Percentiles rank a stretch among this genome's conserved stretches.
Evolutionary conservation across 2,888 invertebrate genomes (phyloP).

Genomic region (Mesorhabditis spiculigera): DNA sequence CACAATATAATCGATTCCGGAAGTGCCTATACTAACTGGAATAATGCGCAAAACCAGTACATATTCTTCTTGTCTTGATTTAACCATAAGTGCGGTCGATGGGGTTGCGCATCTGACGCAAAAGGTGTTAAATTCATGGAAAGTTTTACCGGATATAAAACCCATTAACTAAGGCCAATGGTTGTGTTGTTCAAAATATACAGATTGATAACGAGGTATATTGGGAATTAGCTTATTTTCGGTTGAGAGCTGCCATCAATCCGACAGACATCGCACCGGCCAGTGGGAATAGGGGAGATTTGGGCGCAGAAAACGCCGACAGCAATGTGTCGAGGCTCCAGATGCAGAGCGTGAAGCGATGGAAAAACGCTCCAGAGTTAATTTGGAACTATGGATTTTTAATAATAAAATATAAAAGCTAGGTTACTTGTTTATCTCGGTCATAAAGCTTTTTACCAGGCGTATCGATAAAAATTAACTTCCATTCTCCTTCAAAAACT

Average conservation of each 20-base stretch:
- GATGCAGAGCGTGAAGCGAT: not conserved
- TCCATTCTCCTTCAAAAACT: too few species aligned
- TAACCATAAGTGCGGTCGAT: not conserved
- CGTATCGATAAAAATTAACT: too few species aligned
- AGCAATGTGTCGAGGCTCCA: not conserved
- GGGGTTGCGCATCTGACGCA: not conserved
- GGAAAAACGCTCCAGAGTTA: too few species aligned
- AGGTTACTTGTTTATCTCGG: too few species aligned
- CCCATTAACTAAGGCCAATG: not conserved
- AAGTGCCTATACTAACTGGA: not conserved
- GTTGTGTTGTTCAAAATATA: not conserved
- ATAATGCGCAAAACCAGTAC: not conserved
- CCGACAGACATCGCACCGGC: not conserved
- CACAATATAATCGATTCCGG: not conserved
- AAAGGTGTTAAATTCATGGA: not conserved
- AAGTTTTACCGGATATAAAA: not conserved
- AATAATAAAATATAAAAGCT: too few species aligned
- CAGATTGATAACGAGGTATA: too few species aligned
- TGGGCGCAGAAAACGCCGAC: not conserved
- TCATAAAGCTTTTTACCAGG: too few species aligned
- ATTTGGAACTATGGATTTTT: too few species aligned
- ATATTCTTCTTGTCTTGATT: not conserved
- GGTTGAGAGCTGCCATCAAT: not conserved
- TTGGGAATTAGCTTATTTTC: too few species aligned
- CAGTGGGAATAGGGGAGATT: conserved; percentile 2